A percentile compares a stretch with the other conserved stretches of the same genome.
Evolutionary conservation across 2,113 vertebrate genomes (phyloP).

Genomic region (Zosterops japonicus): DNA sequence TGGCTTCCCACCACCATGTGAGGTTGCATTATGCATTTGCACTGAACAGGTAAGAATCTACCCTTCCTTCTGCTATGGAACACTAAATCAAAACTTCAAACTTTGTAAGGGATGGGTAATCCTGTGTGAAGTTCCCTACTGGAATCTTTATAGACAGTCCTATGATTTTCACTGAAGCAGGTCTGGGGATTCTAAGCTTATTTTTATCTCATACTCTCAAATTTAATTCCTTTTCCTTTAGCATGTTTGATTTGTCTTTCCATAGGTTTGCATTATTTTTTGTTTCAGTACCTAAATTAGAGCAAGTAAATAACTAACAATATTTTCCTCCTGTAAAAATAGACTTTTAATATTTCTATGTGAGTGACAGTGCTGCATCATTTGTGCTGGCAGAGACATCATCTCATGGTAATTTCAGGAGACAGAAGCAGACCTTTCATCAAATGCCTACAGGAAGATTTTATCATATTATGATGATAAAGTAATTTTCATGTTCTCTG

Average conservation of each 20-base stretch:
- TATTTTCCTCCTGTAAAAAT: background rate
- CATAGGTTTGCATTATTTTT: background rate
- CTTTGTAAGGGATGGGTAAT: background rate
- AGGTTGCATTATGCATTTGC: slow-evolving; percentile 98
- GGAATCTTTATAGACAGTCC: background rate
- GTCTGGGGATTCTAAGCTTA: background rate
- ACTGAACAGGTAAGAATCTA: slow-evolving; percentile 86
- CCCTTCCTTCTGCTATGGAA: background rate
- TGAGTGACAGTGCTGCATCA: background rate
- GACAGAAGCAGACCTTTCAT: background rate
- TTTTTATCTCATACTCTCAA: background rate
- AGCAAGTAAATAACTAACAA: background rate
- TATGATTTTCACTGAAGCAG: background rate
- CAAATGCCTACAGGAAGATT: background rate
- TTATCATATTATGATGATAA: background rate
- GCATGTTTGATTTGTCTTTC: background rate
- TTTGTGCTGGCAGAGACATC: background rate
- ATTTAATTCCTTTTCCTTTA: background rate
- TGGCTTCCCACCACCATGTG: slow-evolving; percentile 90
- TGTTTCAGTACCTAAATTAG: background rate
- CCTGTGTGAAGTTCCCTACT: background rate
- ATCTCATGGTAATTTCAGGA: background rate
- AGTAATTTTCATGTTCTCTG: background rate
- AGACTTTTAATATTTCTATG: background rate
- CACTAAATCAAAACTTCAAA: background rate